Conservation (phyloP, 2,888 invertebrate genomes). For the Noctuana brunneofusca region DNA sequence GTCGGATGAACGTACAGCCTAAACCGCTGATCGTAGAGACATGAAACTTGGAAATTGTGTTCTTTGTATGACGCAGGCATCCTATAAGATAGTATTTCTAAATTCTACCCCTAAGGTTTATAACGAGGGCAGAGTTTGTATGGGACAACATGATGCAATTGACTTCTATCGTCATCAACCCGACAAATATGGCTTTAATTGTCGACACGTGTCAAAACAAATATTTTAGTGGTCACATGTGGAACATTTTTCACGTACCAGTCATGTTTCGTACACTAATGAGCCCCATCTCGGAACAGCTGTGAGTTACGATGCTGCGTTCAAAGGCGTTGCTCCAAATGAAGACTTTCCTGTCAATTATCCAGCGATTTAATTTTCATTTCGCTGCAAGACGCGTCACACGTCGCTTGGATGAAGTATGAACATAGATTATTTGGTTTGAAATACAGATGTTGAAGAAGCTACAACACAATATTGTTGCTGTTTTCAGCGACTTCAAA, state of each 20-base stretch:
- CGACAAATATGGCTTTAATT: not conserved
- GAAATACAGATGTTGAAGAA: constrained; percentile 2
- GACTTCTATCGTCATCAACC: no score
- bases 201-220: no score
- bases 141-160: no score
- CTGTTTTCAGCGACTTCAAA: no score
- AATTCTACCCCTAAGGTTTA: no score
- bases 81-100: no score
- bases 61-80: no score
- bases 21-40: no score
- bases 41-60: no score
- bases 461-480: no score
- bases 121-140: no score
- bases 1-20: no score
- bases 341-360: constrained; percentile 57
- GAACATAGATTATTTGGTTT: constrained; percentile 7
- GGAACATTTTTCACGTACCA: not conserved
- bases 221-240: not conserved
- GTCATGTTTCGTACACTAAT: not conserved
- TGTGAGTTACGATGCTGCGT: not conserved
- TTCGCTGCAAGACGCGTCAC: constrained; percentile 45
- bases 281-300: not conserved
- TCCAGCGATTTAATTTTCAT: constrained; percentile 63
- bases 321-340: constrained; percentile 27
- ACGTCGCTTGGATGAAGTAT: constrained; percentile 42